phyloP scores from a whole-genome alignment of 2,113 vertebrate species.

The Periophthalmus modestus region DNA sequence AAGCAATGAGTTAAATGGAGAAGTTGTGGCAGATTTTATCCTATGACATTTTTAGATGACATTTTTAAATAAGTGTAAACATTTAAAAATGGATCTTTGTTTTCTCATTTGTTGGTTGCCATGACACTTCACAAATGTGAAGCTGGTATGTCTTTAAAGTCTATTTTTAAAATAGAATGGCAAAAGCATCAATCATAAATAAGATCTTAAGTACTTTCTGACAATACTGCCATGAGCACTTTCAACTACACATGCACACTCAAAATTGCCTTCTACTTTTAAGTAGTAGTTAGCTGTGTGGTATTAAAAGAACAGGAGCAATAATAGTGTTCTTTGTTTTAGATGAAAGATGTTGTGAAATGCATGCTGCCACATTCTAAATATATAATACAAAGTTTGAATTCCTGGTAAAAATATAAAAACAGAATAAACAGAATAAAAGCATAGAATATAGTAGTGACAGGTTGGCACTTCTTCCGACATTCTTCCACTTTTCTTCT shows the following conservation, averaged over 20 bases:
- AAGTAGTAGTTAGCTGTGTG: neutral
- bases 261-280: neutral
- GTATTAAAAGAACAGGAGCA: neutral
- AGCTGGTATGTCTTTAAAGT: neutral
- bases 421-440: neutral
- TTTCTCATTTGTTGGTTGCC: constrained; percentile 4
- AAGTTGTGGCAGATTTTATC: constrained; percentile 36
- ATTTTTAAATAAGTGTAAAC: too few species aligned
- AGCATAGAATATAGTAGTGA: neutral
- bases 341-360: neutral
- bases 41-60: too few species aligned
- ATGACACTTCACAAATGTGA: constrained; percentile 9
- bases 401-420: neutral
- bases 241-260: too few species aligned
- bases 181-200: neutral
- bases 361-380: neutral
- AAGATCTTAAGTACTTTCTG: neutral
- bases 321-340: neutral
- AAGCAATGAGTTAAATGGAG: neutral
- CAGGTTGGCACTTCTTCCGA: neutral
- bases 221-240: neutral
- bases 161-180: neutral
- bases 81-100: neutral
- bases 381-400: neutral
- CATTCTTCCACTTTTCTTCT: neutral